These are phyloP conservation scores for Leptinotarsa defecta DNA, from an alignment of 1,140 invertebrate genomes.

Conservation along the genomic window DNA sequence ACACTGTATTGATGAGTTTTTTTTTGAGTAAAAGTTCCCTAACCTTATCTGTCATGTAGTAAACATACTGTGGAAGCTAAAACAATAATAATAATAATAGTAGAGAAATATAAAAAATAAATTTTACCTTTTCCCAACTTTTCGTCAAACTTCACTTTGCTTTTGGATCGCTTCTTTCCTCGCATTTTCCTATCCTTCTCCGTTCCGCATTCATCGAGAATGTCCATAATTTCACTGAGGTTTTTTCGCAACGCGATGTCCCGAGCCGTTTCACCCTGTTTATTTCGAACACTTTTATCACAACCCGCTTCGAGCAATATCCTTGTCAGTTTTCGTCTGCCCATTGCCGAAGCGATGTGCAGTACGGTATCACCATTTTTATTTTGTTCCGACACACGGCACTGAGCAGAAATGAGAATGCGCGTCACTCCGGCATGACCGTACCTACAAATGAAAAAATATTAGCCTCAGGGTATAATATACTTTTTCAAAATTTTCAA, in stretches of 20 bases:
- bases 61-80: too few species aligned
- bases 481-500: too few species aligned
- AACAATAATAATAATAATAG: too few species aligned
- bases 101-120: background rate
- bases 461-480: slow-evolving; percentile 58
- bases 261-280: slow-evolving; percentile 88
- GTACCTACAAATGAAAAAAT: slow-evolving; percentile 49
- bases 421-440: slow-evolving; percentile 95
- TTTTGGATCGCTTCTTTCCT: slow-evolving; percentile 52
- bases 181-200: slow-evolving; percentile 57
- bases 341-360: slow-evolving; percentile 93
- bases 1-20: too few species aligned
- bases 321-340: slow-evolving; percentile 86
- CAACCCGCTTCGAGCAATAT: slow-evolving; percentile 88
- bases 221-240: slow-evolving; percentile 56
- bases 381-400: slow-evolving; percentile 87
- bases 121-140: slow-evolving; percentile 37
- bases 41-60: too few species aligned
- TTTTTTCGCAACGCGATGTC: slow-evolving; percentile 89
- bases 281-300: slow-evolving; percentile 79
- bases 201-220: slow-evolving; percentile 53
- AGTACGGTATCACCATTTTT: slow-evolving; percentile 95
- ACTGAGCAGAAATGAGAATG: slow-evolving; percentile 89
- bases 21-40: too few species aligned
- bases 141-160: slow-evolving; percentile 57